Conservation (phyloP, 2,797 vertebrate genomes). For the Anabas testudineus region DNA sequence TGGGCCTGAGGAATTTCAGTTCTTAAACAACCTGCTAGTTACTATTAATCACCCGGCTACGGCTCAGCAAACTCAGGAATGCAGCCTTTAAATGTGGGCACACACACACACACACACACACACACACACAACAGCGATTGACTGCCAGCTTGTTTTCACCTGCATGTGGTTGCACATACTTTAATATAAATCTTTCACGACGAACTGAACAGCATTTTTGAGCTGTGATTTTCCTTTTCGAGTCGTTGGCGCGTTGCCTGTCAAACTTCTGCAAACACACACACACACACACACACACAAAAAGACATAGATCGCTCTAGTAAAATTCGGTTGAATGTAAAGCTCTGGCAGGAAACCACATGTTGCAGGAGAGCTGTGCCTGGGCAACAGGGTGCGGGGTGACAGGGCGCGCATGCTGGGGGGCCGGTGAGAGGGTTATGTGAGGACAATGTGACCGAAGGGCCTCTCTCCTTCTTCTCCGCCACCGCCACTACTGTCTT, state of each 20-base stretch:
- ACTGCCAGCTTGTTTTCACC: conserved; percentile 10
- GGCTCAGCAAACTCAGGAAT: conserved; percentile 90
- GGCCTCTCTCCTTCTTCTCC: conserved; percentile 45
- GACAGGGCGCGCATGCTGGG: conserved; percentile 30
- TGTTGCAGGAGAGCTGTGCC: conserved; percentile 21
- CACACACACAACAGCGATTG: conserved; percentile 8
- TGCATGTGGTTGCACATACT: neutral
- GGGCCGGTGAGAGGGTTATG: conserved; percentile 21
- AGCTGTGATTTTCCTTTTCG: neutral
- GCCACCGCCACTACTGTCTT: conserved; percentile 55
- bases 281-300: too few species aligned
- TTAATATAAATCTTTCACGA: neutral
- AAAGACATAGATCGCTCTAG: neutral
- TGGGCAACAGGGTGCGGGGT: conserved; percentile 60
- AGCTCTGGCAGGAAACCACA: conserved; percentile 20
- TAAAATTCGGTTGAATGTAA: conserved; percentile 9
- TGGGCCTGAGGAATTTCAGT: conserved; percentile 70
- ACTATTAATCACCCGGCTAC: conserved; percentile 83
- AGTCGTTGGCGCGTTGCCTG: neutral
- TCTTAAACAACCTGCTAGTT: conserved; percentile 84
- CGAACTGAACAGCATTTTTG: neutral
- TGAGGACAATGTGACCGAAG: conserved; percentile 69
- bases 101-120: conserved; percentile 25
- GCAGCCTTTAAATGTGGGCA: conserved; percentile 76
- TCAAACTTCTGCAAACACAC: neutral